phyloP scores from a whole-genome alignment of 1,140 invertebrate genomes.

The Olivierus martensii region DNA sequence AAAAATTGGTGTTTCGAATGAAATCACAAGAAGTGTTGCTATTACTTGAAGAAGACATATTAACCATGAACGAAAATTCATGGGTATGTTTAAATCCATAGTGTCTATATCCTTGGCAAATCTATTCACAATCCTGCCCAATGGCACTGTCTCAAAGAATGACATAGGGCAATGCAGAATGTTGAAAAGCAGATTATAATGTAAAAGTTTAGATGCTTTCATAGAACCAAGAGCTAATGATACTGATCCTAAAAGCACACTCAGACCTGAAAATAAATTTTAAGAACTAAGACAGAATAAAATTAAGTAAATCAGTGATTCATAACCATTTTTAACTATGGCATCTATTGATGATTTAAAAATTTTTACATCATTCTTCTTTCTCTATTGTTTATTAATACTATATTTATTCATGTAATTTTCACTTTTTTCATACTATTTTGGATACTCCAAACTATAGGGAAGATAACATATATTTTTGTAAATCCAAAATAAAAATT shows the following conservation, averaged over 20 bases:
- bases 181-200: conserved; percentile 23
- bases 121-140: conserved; percentile 35
- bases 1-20: conserved; percentile 39
- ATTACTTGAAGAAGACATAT: conserved; percentile 30
- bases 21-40: conserved; percentile 38
- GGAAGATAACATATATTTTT: too few relatives aligned
- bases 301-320: too few relatives aligned
- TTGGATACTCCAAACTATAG: too few relatives aligned
- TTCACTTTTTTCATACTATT: too few relatives aligned
- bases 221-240: conserved; percentile 17
- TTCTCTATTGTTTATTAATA: too few relatives aligned
- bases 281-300: not conserved
- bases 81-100: conserved; percentile 28
- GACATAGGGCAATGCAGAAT: conserved; percentile 28
- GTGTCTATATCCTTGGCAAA: conserved; percentile 37
- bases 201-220: conserved; percentile 17
- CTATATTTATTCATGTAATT: too few relatives aligned
- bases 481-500: too few relatives aligned
- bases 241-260: conserved; percentile 18
- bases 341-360: too few relatives aligned
- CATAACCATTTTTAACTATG: too few relatives aligned
- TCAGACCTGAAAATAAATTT: conserved; percentile 10
- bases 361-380: too few relatives aligned
- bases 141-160: conserved; percentile 35
- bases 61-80: conserved; percentile 27